phyloP scores from a whole-genome alignment of 2,797 vertebrate genomes.

The Smutsia gigantea region DNA sequence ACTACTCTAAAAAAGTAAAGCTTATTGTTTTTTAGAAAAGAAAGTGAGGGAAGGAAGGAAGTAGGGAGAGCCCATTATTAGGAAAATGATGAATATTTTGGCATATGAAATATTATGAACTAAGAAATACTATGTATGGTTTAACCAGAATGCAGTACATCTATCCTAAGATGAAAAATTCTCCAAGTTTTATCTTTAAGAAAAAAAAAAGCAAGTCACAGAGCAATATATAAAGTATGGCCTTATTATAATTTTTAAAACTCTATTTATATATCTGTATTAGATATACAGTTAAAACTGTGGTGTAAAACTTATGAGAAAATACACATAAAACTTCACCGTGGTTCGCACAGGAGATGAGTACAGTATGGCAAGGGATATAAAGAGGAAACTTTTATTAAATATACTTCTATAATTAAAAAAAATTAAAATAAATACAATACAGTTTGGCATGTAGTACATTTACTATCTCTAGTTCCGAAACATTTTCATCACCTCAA shows the following conservation, averaged over 20 bases:
- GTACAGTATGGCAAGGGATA: neutral
- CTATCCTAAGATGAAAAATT: constrained; percentile 21
- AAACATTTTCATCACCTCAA: constrained; percentile 22
- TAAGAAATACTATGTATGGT: neutral
- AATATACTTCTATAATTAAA: neutral
- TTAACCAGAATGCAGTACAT: neutral
- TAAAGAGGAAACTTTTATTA: constrained; percentile 1
- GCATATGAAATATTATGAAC: neutral
- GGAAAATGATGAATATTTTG: neutral
- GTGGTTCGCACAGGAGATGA: neutral
- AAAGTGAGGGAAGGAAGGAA: neutral
- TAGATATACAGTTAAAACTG: neutral
- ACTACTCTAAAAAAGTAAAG: neutral
- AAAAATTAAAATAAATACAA: constrained; percentile 23
- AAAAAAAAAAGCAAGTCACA: neutral
- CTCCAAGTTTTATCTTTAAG: neutral
- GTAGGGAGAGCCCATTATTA: neutral
- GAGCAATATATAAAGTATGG: neutral
- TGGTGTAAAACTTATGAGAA: neutral
- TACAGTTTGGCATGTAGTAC: neutral
- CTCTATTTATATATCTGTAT: neutral
- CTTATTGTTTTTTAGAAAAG: neutral
- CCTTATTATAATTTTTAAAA: neutral
- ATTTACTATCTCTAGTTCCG: constrained; percentile 31
- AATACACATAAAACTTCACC: neutral